Evolutionary conservation across 2,888 invertebrate species (phyloP).

Genomic region (Phortica magna): DNA sequence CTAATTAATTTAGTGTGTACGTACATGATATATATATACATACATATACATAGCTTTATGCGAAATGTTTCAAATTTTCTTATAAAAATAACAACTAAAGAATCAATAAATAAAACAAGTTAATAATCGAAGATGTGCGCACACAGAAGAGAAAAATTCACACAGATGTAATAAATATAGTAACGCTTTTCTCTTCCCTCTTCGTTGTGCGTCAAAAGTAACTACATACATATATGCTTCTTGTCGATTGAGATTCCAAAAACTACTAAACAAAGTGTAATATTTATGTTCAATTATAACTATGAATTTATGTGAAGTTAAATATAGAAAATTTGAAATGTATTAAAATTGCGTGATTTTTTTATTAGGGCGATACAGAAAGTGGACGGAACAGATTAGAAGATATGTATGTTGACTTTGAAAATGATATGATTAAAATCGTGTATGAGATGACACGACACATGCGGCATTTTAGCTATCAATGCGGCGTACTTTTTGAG

Average conservation of each 20-base stretch:
- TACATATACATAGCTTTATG: conserved; percentile 21
- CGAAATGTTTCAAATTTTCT: conserved; percentile 32
- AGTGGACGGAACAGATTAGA: no score
- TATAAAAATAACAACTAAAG: background rate
- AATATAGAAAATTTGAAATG: conserved; percentile 30
- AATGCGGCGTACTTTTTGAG: no score
- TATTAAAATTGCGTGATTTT: conserved; percentile 6
- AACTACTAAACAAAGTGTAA: background rate
- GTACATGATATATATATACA: background rate
- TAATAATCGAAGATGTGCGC: no score
- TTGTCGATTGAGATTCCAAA: background rate
- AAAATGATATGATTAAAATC: no score
- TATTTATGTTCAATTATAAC: conserved; percentile 3
- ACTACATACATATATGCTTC: background rate
- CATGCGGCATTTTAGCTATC: no score
- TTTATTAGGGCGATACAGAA: background rate
- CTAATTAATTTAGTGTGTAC: conserved; percentile 24
- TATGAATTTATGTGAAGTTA: conserved; percentile 7
- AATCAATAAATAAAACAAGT: background rate
- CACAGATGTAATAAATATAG: no score
- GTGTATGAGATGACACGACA: no score
- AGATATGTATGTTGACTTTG: no score
- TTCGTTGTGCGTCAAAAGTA: no score
- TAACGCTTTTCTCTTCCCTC: no score
- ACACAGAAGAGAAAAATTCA: no score